Evolutionary conservation across 1,140 invertebrate species (phyloP), one percentile per base, ranked within the genome.

Genomic region (Eumeta japonica): DNA sequence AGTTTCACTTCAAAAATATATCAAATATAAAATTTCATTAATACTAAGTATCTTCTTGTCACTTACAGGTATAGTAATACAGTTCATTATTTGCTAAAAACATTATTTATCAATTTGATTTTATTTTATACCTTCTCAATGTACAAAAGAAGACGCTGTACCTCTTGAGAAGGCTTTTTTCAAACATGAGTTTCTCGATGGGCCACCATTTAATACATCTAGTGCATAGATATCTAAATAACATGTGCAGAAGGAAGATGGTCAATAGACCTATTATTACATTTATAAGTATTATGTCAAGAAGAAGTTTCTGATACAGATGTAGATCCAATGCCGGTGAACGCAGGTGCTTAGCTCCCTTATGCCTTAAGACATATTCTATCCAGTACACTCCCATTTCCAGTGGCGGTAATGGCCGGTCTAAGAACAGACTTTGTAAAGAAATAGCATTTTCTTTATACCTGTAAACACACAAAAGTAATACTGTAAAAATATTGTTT

Each of bases 371-470:
- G 1, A 84, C 81, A 46, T 84, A 83, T 46, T 85, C 82, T 24
- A 81, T 79, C 83, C 83, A 85, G 45, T 79, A 84, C 4, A 83
- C 56, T 1, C 80, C 80, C 20, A 66, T 78, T 5, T 83, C 76
- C 18, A 82, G 54, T 0, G 80, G 74, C 15, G 59, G 52, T 45
- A 76, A 46, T 1, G 76, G 79, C 4, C 79, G 55, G 55, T 85
- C 83, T 14, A 75, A 56, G 30, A 82, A 80, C 14, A 77, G 62
- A n/a, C 55, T 51, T 5, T 66, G 67, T 5, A 79, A 49, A 16
- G 64, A 53, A 28, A 70, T 36, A 0, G 78, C 61, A 20, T 74
- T 77, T 16, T 61, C 40, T 55, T 62, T 68, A 40, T 66, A 73
- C 19, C 63, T 67, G 54, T 10, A 55, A 61, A 13, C 39, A 37